phyloP scores from a whole-genome alignment of 92 coral and sea anemone species.

The Porites divaricata region DNA sequence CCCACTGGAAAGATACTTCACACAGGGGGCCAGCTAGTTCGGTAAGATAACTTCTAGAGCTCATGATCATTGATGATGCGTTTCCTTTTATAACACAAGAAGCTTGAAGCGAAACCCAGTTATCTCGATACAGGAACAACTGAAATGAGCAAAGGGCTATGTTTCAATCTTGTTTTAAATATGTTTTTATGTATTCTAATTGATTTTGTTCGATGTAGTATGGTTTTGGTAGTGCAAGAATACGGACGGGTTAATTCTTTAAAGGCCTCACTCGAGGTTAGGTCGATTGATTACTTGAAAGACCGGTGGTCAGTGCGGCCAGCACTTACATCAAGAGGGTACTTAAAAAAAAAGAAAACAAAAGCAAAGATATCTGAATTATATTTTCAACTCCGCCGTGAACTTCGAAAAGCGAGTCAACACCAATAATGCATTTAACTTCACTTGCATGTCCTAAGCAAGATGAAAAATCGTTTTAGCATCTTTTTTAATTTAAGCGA shows the following conservation, averaged over 20 bases:
- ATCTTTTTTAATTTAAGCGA: slow-evolving; percentile 14
- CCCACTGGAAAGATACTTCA: not conserved
- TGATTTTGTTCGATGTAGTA: not conserved
- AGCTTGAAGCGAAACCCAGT: too few species aligned
- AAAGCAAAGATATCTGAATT: too few species aligned
- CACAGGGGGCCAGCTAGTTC: not conserved
- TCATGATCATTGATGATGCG: not conserved
- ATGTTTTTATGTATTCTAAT: not conserved
- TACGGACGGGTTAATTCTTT: not conserved
- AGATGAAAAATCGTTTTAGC: not conserved
- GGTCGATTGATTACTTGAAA: not conserved
- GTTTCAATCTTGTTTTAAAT: not conserved
- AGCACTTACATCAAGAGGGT: not conserved
- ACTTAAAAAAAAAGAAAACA: too few species aligned
- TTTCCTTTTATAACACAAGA: too few species aligned
- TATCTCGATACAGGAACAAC: too few species aligned
- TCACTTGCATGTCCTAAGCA: not conserved
- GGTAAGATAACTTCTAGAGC: not conserved
- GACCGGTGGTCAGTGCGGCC: not conserved
- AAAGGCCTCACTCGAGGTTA: not conserved
- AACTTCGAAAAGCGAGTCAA: not conserved
- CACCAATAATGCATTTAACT: not conserved
- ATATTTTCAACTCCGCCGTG: too few species aligned
- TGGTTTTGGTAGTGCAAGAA: not conserved
- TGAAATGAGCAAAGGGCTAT: not conserved